These are phyloP conservation scores for Chromis chromis DNA, from an alignment of 2,797 vertebrate genomes.

Conservation along the genomic window DNA sequence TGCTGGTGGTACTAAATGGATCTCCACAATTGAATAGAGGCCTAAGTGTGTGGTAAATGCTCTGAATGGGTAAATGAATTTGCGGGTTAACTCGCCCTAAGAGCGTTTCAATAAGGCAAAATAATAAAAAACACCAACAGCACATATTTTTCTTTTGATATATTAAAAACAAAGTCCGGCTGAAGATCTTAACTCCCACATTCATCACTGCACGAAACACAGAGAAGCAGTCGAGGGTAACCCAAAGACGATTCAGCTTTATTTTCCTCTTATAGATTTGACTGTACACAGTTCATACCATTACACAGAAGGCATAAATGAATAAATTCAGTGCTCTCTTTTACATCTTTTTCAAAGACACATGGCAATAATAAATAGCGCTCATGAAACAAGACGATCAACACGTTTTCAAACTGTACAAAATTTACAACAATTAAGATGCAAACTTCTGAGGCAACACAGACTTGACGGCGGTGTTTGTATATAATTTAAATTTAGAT, in stretches of 20 bases:
- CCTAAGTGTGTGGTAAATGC: conserved; percentile 86
- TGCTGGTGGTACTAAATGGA: conserved; percentile 82
- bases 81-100: conserved; percentile 81
- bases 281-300: conserved; percentile 93
- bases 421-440: conserved; percentile 91
- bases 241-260: conserved; percentile 92
- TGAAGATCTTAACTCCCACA: conserved; percentile 64
- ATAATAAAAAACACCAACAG: conserved; percentile 80
- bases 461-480: conserved; percentile 66
- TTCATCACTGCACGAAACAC: conserved; percentile 53
- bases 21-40: conserved; percentile 84
- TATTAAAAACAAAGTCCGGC: conserved; percentile 68
- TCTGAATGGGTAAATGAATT: conserved; percentile 85
- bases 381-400: conserved; percentile 89
- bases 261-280: conserved; percentile 90
- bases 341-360: conserved; percentile 89
- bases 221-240: conserved; percentile 64
- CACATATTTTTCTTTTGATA: conserved; percentile 72
- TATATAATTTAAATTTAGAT: conserved; percentile 31
- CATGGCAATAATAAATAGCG: conserved; percentile 93
- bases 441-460: conserved; percentile 80
- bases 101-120: conserved; percentile 79
- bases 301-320: conserved; percentile 92
- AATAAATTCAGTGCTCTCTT: conserved; percentile 88
- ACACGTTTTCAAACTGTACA: conserved; percentile 94